A percentile compares a stretch with the other conserved stretches of the same genome.
These are phyloP conservation scores for Pipistrellus nathusii DNA, from an alignment of 2,797 vertebrate genomes.

Conservation along the genomic window DNA sequence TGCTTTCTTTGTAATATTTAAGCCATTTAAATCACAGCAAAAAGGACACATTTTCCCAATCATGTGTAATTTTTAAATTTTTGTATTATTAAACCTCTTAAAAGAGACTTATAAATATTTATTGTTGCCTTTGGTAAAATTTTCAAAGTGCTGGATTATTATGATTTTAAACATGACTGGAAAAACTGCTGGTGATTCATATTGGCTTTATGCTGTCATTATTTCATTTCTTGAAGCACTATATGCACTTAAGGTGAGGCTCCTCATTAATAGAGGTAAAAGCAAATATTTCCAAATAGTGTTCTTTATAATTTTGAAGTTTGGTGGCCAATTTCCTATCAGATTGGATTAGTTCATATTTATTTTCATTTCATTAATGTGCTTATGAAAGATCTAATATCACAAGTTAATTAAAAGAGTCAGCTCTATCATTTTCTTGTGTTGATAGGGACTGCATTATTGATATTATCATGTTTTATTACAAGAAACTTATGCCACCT, in stretches of 20 bases:
- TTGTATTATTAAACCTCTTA: conserved; percentile 11
- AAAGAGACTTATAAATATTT: not conserved
- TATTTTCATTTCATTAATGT: not conserved
- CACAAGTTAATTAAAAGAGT: not conserved
- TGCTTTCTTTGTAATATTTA: not conserved
- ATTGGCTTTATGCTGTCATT: not conserved
- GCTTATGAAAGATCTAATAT: not conserved
- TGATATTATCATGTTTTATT: not conserved
- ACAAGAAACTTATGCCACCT: not conserved
- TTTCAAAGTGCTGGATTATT: conserved; percentile 24
- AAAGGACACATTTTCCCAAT: conserved; percentile 10
- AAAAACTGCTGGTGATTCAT: conserved; percentile 10
- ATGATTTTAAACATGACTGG: conserved; percentile 20
- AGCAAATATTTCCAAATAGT: not conserved
- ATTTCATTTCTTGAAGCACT: not conserved
- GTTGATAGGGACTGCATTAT: not conserved
- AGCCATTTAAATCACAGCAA: conserved; percentile 13
- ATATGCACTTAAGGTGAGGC: not conserved
- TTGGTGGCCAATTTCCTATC: not conserved
- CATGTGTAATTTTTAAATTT: not conserved
- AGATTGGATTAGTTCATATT: not conserved
- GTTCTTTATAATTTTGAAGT: conserved; percentile 15
- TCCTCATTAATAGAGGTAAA: conserved; percentile 5
- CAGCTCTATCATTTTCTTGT: not conserved
- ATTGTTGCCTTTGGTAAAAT: not conserved